Evolutionary conservation across 2,113 vertebrate genomes (phyloP).

Genomic region (Microtus ochrogaster): DNA sequence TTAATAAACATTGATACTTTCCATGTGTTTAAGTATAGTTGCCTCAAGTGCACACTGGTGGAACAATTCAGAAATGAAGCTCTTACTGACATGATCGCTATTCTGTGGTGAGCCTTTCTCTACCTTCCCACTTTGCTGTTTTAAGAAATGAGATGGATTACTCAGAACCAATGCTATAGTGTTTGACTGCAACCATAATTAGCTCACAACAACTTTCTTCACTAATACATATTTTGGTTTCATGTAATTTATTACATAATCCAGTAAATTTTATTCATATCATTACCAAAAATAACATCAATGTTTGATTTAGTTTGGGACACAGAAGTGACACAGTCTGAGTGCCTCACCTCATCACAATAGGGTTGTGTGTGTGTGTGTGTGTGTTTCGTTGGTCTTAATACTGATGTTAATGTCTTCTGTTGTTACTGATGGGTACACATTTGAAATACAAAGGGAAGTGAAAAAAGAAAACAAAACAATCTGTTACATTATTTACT

Average conservation of each 20-base stretch:
- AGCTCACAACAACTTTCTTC: conserved; percentile 52
- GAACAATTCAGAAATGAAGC: conserved; percentile 46
- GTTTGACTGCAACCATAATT: conserved; percentile 48
- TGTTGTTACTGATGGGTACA: neutral
- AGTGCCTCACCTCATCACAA: neutral
- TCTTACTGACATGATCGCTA: conserved; percentile 50
- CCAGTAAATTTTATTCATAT: conserved; percentile 40
- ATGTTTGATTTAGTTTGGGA: conserved; percentile 36
- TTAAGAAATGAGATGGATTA: conserved; percentile 71
- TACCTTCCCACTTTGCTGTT: conserved; percentile 47
- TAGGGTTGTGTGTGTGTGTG: neutral
- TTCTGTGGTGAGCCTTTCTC: conserved; percentile 54
- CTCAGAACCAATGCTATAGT: conserved; percentile 54
- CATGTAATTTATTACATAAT: conserved; percentile 25
- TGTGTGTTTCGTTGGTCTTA: neutral
- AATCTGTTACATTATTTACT: neutral
- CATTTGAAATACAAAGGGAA: conserved; percentile 13
- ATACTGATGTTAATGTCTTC: neutral
- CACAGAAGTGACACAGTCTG: neutral
- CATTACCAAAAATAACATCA: conserved; percentile 2
- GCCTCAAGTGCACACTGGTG: conserved; percentile 1
- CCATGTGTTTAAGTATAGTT: conserved; percentile 33
- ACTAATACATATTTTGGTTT: conserved; percentile 37
- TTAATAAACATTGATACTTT: conserved; percentile 15
- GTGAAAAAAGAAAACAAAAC: neutral